Evolutionary conservation across 2,113 vertebrate species (phyloP), one percentile per base, ranked within the genome.

Genomic region (Cyprinus carpio): DNA sequence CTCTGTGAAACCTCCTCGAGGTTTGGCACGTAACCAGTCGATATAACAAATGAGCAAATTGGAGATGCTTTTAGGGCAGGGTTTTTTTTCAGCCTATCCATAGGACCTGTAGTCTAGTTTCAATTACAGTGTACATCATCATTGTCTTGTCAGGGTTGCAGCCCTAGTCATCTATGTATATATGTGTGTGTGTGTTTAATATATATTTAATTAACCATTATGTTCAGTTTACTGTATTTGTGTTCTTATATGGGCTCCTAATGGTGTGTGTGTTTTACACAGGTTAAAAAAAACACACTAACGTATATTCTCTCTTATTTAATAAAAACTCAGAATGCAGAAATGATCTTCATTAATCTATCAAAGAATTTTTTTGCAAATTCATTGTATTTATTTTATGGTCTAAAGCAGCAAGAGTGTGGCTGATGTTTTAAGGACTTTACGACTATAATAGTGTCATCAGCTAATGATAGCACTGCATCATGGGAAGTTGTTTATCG

Each of bases 361-460:
- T 46, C 43, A 46, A 46, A 46, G 5, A 12, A 12, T n/a, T n/a
- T 12, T 46, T 46, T 46, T 46, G 43, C 11, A 1, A 46, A 46
- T 46, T 46, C 43, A 16, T 65, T 18, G 6, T 6, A 29, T 15
- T 65, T 16, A 65, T n/a, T 31, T 65, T 65, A 8, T 37, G 16
- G 76, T 37, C 6, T 18, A n/a, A 34, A 37, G 76, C 40, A 40
- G 23, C 25, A 9, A 31, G 49, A 56, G 7, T 56, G 37, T 49
- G 40, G 29, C 29, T 69, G 69, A 43, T 72, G 69, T 43, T 74
- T 43, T 25, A 74, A 43, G 72, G 40, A 72, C 49, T 60, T 37
- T 80, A 62, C 40, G 34, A 31, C 37, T 81, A 43, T 34, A 69
- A 81, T 67, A 51, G 43, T 15, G 62, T 51, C 62, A 15, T 34